These are phyloP conservation scores for Limenitis camilla DNA, from an alignment of 2,888 invertebrate genomes.

Conservation along the genomic window DNA sequence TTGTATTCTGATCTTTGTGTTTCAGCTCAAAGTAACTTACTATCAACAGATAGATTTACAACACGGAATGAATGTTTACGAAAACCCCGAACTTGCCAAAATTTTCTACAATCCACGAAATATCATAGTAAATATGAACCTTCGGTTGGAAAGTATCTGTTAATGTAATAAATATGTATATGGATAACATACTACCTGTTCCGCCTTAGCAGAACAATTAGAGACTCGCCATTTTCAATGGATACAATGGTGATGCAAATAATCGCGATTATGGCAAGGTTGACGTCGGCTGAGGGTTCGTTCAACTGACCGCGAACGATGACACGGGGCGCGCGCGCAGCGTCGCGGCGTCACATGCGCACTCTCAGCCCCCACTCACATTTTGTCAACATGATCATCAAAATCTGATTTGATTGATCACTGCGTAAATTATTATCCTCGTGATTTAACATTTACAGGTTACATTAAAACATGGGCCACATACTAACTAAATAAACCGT, in stretches of 20 bases:
- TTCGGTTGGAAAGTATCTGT: too few species aligned
- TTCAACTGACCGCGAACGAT: constrained; percentile 74
- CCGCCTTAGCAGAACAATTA: constrained; percentile 44
- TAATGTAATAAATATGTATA: not conserved
- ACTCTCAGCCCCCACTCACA: constrained; percentile 32
- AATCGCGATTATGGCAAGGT: constrained; percentile 73
- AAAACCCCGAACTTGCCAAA: too few species aligned
- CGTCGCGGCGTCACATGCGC: constrained; percentile 51
- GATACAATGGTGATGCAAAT: constrained; percentile 70
- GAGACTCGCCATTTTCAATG: constrained; percentile 48
- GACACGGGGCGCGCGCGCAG: constrained; percentile 64
- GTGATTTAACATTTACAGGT: too few species aligned
- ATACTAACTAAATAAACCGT: not conserved
- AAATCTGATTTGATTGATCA: not conserved
- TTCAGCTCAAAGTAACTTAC: too few species aligned
- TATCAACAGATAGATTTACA: too few species aligned
- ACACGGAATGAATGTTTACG: too few species aligned
- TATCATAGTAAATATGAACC: too few species aligned
- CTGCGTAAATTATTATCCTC: not conserved
- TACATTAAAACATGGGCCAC: not conserved
- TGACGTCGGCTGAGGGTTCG: constrained; percentile 71
- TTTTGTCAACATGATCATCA: not conserved
- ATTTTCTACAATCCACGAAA: too few species aligned
- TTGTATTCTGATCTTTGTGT: too few species aligned
- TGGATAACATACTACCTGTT: constrained; percentile 7